phyloP scores from a whole-genome alignment of 2,113 vertebrate genomes.

The Donacobius atricapilla region DNA sequence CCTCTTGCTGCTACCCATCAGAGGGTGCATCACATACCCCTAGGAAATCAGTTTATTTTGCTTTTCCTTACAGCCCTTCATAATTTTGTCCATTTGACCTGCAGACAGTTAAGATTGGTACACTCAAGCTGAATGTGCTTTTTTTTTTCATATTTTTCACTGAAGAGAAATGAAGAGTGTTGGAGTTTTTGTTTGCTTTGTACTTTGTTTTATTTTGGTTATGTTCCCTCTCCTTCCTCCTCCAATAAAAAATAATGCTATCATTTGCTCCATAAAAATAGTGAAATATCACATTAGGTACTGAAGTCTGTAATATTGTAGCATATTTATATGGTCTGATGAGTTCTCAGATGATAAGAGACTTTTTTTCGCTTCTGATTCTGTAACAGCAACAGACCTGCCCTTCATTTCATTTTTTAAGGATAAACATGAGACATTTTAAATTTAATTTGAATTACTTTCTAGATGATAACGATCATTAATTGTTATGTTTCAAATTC shows the following conservation, averaged over 20 bases:
- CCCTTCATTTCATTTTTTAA: not conserved
- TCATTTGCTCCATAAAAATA: not conserved
- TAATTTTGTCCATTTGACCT: not conserved
- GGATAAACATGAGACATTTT: not conserved
- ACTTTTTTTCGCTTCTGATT: not conserved
- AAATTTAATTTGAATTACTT: not conserved
- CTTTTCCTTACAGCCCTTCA: not conserved
- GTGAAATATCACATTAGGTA: not conserved
- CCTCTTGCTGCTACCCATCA: not conserved
- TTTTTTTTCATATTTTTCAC: not conserved
- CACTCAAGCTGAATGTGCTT: not conserved
- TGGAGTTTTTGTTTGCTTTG: not conserved
- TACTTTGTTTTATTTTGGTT: not conserved
- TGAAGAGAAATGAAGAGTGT: not conserved
- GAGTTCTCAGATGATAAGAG: not conserved
- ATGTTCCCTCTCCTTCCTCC: rapidly evolving
- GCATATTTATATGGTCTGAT: not conserved
- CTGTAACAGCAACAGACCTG: not conserved
- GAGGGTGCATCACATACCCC: not conserved
- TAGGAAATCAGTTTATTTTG: not conserved
- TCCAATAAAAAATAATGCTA: not conserved
- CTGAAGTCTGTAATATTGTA: not conserved
- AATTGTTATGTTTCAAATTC: not conserved
- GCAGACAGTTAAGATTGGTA: not conserved
- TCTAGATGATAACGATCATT: not conserved